Evolutionary conservation across 2,888 invertebrate species (phyloP).

Genomic region (Disparrhopalites patrizii): DNA sequence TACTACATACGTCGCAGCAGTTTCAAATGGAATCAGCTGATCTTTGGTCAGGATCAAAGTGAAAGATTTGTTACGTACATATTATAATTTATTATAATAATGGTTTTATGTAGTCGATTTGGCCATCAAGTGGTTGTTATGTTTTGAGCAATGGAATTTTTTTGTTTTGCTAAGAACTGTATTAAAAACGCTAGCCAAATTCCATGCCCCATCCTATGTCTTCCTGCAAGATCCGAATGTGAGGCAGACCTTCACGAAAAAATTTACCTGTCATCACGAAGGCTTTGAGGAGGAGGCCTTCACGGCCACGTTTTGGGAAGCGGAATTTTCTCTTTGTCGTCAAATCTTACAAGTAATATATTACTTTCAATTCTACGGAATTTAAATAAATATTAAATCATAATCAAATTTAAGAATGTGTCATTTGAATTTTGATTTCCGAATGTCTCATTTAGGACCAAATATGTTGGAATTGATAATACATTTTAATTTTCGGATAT

Average conservation of each 20-base stretch:
- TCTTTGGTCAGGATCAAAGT: too few relatives aligned
- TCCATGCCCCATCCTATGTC: constrained; percentile 15
- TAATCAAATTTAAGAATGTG: too few relatives aligned
- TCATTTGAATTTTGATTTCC: too few relatives aligned
- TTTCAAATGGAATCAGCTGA: too few relatives aligned
- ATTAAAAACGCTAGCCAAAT: constrained; percentile 22
- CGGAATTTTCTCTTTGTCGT: background rate
- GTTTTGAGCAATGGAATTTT: background rate
- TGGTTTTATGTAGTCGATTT: too few relatives aligned
- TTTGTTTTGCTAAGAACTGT: constrained; percentile 5
- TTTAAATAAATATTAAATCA: too few relatives aligned
- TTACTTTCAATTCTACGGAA: too few relatives aligned
- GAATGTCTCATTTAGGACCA: too few relatives aligned
- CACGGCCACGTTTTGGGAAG: background rate
- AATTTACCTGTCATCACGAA: background rate
- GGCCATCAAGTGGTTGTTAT: too few relatives aligned
- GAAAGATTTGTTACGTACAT: too few relatives aligned
- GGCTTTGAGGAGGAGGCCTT: background rate
- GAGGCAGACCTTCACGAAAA: background rate
- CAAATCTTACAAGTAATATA: background rate
- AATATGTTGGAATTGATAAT: background rate
- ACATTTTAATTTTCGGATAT: background rate
- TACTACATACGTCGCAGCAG: too few relatives aligned
- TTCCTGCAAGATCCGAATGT: background rate
- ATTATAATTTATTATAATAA: too few relatives aligned